phyloP scores from a whole-genome alignment of 2,888 invertebrate genomes.

The Tetranychus truncatus region DNA sequence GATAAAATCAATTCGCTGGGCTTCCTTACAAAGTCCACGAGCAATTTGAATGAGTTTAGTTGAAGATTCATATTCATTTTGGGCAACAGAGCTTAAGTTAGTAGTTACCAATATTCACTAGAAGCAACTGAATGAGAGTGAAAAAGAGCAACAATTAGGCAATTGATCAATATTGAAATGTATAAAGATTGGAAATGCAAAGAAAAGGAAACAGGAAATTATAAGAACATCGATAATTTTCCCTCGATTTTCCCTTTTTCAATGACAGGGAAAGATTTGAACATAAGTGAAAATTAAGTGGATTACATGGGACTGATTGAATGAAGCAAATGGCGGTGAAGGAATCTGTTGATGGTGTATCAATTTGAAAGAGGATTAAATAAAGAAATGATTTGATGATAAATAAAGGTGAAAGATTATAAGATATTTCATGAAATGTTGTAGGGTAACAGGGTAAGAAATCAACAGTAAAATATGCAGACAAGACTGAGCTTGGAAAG shows the following conservation, averaged over 20 bases:
- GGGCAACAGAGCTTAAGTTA: constrained; percentile 52
- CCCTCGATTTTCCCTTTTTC: no score
- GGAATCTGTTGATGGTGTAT: no score
- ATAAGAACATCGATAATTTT: no score
- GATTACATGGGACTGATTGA: no score
- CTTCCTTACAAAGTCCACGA: constrained; percentile 39
- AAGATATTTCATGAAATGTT: no score
- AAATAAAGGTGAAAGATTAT: background rate
- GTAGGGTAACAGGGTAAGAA: no score
- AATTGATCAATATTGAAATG: background rate
- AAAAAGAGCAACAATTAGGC: background rate
- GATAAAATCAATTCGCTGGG: constrained; percentile 44
- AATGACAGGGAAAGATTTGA: no score
- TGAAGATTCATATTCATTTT: constrained; percentile 48
- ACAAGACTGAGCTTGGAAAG: no score
- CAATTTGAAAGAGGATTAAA: background rate
- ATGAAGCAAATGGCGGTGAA: no score
- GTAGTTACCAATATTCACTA: constrained; percentile 45
- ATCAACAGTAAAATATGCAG: no score
- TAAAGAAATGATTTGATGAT: background rate
- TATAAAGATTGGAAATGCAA: background rate
- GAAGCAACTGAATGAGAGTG: constrained; percentile 33
- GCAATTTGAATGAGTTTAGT: constrained; percentile 44
- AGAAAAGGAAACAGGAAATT: no score
- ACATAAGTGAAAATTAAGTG: no score